Evolutionary conservation across 2,888 invertebrate species (phyloP), one percentile per base, ranked within the genome.

Genomic region (Oscheius myriophilus): DNA sequence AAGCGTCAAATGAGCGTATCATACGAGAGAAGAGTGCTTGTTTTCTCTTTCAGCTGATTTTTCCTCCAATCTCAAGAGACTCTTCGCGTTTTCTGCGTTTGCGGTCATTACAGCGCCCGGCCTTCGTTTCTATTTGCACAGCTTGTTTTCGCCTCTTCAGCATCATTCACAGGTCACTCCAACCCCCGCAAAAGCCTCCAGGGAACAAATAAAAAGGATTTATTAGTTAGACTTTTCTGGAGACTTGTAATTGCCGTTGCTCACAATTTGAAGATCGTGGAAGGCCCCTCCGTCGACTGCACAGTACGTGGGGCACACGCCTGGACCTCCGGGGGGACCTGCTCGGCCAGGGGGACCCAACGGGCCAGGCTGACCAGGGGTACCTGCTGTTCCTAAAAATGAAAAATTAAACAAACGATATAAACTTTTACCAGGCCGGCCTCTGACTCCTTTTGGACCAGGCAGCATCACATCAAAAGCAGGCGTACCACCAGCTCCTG

Each of bases 91-190:
- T 33, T 33, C 33, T 33, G 33, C 33, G 33, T 33, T 33, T 33
- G 33, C 33, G 33, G 33, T 33, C 33, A 33, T 33, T 33, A 33
- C 33, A 33, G 33, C 33, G 53, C 16, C 53, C 53, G 39, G 23
- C 53, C 21, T 54, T n/a, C n/a, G 25, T 61, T 49, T 61, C 61
- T 61, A 49, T 61, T 61, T 61, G 61, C 61, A n/a, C 18, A 46
- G 21, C 61, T 61, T 61, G 61, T 61, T 61, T 61, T 61, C 46
- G 16, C 42, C 49, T 61, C 61, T 33, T 49, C 61, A 49, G 61
- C 61, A 61, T 61, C 61, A 61, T 61, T 61, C 61, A 61, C 61
- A 61, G 61, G 61, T 61, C 61, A 61, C 61, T 61, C 58, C 58
- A 43, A 43, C 18, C 33, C 33, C 33, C 33, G 33, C 33, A 3